Evolutionary conservation across 2,888 invertebrate genomes (phyloP).

Genomic region (Hoplodrina blanda): DNA sequence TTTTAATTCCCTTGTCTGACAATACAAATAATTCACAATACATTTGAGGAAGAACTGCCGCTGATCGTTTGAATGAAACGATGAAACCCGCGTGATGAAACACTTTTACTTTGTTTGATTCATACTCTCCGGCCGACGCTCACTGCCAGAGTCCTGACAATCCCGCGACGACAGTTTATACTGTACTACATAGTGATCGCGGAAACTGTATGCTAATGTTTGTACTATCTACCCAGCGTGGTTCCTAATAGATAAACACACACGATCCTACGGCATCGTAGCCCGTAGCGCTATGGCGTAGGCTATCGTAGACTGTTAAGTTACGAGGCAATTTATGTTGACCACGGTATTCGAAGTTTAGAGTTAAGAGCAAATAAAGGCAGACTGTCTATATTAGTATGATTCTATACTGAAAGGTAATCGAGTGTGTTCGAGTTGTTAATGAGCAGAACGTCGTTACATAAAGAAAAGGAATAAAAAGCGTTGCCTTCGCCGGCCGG

Average conservation of each 20-base stretch:
- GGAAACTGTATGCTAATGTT: slow-evolving; percentile 2
- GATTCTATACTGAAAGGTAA: not conserved
- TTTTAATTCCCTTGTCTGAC: not conserved
- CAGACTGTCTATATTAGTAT: not conserved
- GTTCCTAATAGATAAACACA: not conserved
- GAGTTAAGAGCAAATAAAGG: not conserved
- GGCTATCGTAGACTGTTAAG: slow-evolving; percentile 9
- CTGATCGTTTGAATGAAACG: too few relatives aligned
- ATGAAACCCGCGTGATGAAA: too few relatives aligned
- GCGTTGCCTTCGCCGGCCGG: not conserved
- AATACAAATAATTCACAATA: not conserved
- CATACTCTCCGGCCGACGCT: not conserved
- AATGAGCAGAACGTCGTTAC: not conserved
- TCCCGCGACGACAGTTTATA: slow-evolving; percentile 2
- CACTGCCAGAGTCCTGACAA: not conserved
- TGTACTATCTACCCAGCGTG: not conserved
- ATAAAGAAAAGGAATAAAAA: not conserved
- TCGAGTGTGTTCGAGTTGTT: not conserved
- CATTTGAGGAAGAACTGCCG: too few relatives aligned
- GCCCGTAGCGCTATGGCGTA: slow-evolving; percentile 28
- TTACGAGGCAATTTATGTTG: too few relatives aligned
- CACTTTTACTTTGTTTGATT: not conserved
- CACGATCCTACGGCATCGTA: not conserved
- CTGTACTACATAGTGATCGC: not conserved
- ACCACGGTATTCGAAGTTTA: too few relatives aligned